Base-by-base conservation (phyloP, 2,113 vertebrate genomes). In the Osmerus eperlanus region DNA sequence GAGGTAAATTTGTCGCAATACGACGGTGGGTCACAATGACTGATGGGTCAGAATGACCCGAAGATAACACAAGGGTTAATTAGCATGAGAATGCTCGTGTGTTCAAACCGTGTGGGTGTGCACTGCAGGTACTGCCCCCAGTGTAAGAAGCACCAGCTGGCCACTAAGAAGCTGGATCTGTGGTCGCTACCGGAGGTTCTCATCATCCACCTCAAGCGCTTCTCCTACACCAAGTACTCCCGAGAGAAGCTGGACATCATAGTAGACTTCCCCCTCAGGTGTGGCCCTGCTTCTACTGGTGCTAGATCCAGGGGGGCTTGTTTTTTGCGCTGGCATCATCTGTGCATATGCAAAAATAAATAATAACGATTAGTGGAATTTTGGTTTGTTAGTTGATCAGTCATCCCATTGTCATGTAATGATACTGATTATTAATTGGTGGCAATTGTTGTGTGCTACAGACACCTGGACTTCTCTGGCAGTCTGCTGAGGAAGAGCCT, bases 151-250 rank as follows among this genome's bases (percentile, higher is more conserved):
- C 93, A 96, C 82, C 95, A 95, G 82, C 84, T 94, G 82, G 95
- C 95, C 81, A 96, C 95, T 5, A 96, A 96, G 92, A 95, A 96
- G 80, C 79, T 96, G 84, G 95, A 95, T 80, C 91, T 96, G 14
- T 96, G 95, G 94, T 93, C 91, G 53, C 86, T 96, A 68, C 95
- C 95, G 0, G 93, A 95, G 88, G 92, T 93, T 3, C 92, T 96
- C 12, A 95, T 95, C 74, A 95, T 96, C 76, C 95, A 96, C 87
- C 91, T 96, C 51, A 96, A 96, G 86, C 92, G 94, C 66, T 96
- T 96, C 81, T 95, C 93, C 56, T 95, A 95, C 77, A 95, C 92
- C 47, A 94, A 94, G 82, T 93, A 93, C 80, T 94, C 92, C 74
- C 86, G 93, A 11, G 94, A 96, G 88, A 96, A 96, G 68, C 90